Conservation (phyloP, 1,140 invertebrate species). For the Glossosoma conforme region DNA sequence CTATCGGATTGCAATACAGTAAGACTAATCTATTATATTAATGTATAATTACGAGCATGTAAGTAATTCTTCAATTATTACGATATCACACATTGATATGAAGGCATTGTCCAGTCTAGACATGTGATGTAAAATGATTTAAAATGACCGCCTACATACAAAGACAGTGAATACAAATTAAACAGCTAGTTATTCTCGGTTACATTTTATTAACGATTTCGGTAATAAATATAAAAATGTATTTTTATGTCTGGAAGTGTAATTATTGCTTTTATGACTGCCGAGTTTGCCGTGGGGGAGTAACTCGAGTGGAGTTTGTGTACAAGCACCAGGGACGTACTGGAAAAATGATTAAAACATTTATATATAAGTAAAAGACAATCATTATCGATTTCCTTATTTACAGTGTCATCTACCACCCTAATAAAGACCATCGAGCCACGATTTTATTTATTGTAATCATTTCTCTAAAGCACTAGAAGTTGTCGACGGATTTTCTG, state of each 20-base stretch:
- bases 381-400: neutral
- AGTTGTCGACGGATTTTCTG: neutral
- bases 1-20: too few relatives aligned
- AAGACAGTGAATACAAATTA: neutral
- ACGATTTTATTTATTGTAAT: neutral
- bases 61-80: neutral
- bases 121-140: too few relatives aligned
- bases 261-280: slow-evolving; percentile 19
- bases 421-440: neutral
- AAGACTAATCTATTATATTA: neutral
- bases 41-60: neutral
- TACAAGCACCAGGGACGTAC: neutral
- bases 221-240: slow-evolving; percentile 14
- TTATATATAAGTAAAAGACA: neutral
- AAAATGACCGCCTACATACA: too few relatives aligned
- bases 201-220: neutral
- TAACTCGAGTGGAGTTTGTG: neutral
- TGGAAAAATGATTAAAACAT: neutral
- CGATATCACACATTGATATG: neutral
- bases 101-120: too few relatives aligned
- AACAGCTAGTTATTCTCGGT: neutral
- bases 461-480: neutral
- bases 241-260: slow-evolving; percentile 15
- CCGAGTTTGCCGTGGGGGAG: neutral
- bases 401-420: neutral